Evolutionary conservation across 1,140 invertebrate species (phyloP).

Genomic region (Orchesella cincta): DNA sequence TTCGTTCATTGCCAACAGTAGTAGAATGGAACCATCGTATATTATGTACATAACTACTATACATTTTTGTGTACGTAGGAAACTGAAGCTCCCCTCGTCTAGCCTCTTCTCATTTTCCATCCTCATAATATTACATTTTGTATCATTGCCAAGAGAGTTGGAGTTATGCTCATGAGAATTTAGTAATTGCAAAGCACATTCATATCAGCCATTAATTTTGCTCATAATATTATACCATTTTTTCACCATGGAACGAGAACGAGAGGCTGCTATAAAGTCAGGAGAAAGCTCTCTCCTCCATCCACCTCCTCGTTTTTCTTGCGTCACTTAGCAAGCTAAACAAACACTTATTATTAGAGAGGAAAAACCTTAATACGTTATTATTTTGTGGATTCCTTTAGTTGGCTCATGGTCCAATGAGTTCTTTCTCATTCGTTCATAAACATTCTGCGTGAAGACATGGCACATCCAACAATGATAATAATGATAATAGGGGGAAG

Average conservation of each 20-base stretch:
- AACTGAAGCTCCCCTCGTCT: neutral
- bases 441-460: neutral
- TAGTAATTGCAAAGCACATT: constrained; percentile 47
- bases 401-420: neutral
- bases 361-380: neutral
- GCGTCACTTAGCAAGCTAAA: neutral
- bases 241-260: neutral
- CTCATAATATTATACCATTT: constrained; percentile 24
- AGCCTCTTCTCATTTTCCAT: neutral
- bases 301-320: constrained; percentile 9
- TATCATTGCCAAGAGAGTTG: constrained; percentile 49
- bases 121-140: constrained; percentile 22
- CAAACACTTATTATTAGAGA: constrained; percentile 3
- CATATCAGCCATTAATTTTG: constrained; percentile 50
- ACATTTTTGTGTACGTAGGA: neutral
- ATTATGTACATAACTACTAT: neutral
- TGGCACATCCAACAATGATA: neutral
- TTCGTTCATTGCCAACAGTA: neutral
- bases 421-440: constrained; percentile 28
- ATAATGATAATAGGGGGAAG: constrained; percentile 39
- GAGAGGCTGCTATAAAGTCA: constrained; percentile 1
- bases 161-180: constrained; percentile 50
- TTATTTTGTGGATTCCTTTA: neutral
- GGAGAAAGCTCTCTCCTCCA: constrained; percentile 27
- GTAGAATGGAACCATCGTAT: neutral